Evolutionary conservation across 2,797 vertebrate species (phyloP).

Genomic region (Psittacula derbiana): DNA sequence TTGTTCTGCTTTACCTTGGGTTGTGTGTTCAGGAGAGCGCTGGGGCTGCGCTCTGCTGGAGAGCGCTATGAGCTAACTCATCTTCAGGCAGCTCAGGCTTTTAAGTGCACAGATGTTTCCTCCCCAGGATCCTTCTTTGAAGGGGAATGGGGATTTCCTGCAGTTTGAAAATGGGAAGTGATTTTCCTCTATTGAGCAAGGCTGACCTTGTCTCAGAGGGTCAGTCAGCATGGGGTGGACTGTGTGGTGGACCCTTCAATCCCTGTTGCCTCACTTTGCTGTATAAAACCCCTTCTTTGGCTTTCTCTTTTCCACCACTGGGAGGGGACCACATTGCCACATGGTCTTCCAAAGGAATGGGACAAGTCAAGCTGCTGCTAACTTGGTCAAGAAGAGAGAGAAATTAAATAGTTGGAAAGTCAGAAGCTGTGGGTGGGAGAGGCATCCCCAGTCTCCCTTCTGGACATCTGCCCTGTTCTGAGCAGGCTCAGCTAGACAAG

Average conservation of each 20-base stretch:
- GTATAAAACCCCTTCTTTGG: background rate
- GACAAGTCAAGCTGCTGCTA: background rate
- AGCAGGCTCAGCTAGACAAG: background rate
- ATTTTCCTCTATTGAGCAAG: slow-evolving; percentile 53
- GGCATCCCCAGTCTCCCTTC: background rate
- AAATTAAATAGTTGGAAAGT: background rate
- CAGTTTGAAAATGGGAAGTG: slow-evolving; percentile 63
- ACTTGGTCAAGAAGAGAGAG: background rate
- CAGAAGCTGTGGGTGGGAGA: background rate
- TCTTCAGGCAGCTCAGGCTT: slow-evolving; percentile 2
- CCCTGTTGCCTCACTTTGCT: background rate
- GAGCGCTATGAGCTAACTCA: background rate
- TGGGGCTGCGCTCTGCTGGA: background rate
- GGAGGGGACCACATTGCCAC: background rate
- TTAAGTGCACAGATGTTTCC: slow-evolving; percentile 75
- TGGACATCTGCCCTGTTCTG: background rate
- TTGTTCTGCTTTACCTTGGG: background rate
- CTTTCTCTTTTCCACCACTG: background rate
- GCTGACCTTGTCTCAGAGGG: slow-evolving; percentile 1
- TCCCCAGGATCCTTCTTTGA: slow-evolving; percentile 46
- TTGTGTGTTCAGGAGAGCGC: background rate
- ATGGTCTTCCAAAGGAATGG: background rate
- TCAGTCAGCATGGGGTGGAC: background rate
- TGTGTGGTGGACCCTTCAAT: background rate
- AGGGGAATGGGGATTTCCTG: slow-evolving; percentile 30